Percentiles rank a stretch among this genome's conserved stretches.
Conservation (phyloP, 1,140 invertebrate genomes). For the Delia radicum region DNA sequence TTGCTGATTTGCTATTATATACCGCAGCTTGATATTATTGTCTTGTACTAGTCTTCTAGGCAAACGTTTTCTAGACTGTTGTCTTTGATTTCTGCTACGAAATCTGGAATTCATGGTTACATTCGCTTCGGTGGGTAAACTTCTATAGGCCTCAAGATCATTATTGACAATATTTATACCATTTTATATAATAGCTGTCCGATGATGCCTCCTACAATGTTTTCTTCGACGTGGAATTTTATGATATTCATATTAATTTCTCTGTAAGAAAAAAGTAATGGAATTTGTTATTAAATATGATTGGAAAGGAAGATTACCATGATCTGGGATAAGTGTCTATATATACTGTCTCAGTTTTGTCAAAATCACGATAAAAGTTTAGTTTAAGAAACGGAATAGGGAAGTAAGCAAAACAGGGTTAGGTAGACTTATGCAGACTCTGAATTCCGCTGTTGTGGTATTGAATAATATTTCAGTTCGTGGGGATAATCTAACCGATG, state of each 20-base stretch:
- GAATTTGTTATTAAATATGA: neutral
- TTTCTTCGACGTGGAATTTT: conserved; percentile 77
- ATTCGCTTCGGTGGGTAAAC: conserved; percentile 32
- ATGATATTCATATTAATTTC: conserved; percentile 66
- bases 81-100: conserved; percentile 32
- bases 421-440: too few relatives aligned
- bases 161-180: conserved; percentile 51
- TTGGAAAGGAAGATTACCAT: too few relatives aligned
- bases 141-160: conserved; percentile 41
- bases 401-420: too few relatives aligned
- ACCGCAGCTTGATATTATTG: conserved; percentile 59
- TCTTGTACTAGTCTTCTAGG: conserved; percentile 27
- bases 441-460: too few relatives aligned
- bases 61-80: conserved; percentile 27
- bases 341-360: too few relatives aligned
- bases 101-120: conserved; percentile 40
- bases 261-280: conserved; percentile 47
- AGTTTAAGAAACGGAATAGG: too few relatives aligned
- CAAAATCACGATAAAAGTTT: too few relatives aligned
- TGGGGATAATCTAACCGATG: too few relatives aligned
- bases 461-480: too few relatives aligned
- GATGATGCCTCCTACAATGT: conserved; percentile 71
- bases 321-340: too few relatives aligned
- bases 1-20: conserved; percentile 77
- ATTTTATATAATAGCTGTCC: conserved; percentile 71